Conservation (phyloP, 2,888 invertebrate genomes). For the Acheta domesticus region DNA sequence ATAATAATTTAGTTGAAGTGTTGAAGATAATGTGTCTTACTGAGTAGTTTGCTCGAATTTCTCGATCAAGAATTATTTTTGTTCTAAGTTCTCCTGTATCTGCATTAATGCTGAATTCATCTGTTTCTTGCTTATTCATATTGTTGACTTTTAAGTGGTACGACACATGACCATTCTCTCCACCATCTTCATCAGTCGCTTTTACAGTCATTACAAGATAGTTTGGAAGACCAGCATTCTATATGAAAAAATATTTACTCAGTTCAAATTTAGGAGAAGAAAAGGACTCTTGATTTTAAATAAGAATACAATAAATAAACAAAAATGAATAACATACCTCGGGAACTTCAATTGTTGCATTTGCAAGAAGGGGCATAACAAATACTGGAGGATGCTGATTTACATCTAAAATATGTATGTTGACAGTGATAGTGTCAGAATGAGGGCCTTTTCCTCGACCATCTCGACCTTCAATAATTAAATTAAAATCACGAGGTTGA, state of each 20-base stretch:
- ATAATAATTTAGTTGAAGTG: not conserved
- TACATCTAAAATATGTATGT: conserved; percentile 72
- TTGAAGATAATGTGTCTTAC: conserved; percentile 44
- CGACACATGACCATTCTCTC: conserved; percentile 78
- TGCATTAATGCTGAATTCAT: conserved; percentile 75
- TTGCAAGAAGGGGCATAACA: conserved; percentile 69
- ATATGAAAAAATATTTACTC: conserved; percentile 38
- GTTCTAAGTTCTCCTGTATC: conserved; percentile 78
- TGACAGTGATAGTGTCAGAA: conserved; percentile 66
- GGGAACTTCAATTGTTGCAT: conserved; percentile 75
- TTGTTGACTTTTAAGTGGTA: conserved; percentile 79
- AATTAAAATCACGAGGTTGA: conserved; percentile 55
- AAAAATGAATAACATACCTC: conserved; percentile 57
- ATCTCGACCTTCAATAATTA: conserved; percentile 75
- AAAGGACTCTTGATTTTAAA: no score
- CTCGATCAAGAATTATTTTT: conserved; percentile 74
- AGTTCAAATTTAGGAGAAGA: not conserved
- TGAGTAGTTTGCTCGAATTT: conserved; percentile 60
- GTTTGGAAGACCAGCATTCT: conserved; percentile 72
- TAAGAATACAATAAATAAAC: not conserved
- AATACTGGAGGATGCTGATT: conserved; percentile 81
- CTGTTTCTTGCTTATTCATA: conserved; percentile 72
- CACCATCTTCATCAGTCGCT: conserved; percentile 77
- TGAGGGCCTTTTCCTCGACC: conserved; percentile 64
- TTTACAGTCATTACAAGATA: conserved; percentile 76